Evolutionary conservation across 2,113 vertebrate species (phyloP), one percentile per base, ranked within the genome.

Genomic region (Sigmodon hispidus): DNA sequence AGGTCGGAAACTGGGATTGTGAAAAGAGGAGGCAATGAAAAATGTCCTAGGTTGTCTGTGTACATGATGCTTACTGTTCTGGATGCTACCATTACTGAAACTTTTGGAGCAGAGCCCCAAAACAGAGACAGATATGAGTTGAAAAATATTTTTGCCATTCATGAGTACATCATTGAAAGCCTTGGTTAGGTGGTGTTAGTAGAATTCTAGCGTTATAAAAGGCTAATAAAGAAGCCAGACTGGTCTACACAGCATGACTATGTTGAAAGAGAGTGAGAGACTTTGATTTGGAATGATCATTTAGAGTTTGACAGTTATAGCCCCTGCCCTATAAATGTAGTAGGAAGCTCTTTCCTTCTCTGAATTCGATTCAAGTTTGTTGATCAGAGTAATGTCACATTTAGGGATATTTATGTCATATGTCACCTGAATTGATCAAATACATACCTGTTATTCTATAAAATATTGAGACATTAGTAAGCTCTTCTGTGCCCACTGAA

Each of bases 1-100:
- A 45, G 10, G 3, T 43, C 8, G 72, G 10, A 5, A 8, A 0
- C 0, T 83, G 10, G 7, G 48, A 36, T 43, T 6, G 5, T 34
- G 48, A 43, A 17, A 1, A 12, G 5, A 57, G 1, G 10, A n/a
- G 10, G 29, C 34, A 52, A 12, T 36, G 11, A 11, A 11, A 59
- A 55, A 9, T 26, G 17, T 7, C 19, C 16, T 50, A n/a, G 8
- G 34, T 21, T 4, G 13, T n/a, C 63, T 24, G n/a, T 40, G 1
- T 63, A 45, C 24, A n/a, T 43, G n/a, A 63, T 19, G 7, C 24
- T 84, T 7, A 31, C 16, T 45, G 26, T 15, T 61, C 26, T 85
- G 29, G 26, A 65, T 15, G 4, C 31, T 40, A 31, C 59, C 40
- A 45, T 45, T 63, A 29, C 13, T 43, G 40, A 84, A 24, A 61